Evolutionary conservation across 2,888 invertebrate genomes (phyloP).

Genomic region (Blomia tropicalis): DNA sequence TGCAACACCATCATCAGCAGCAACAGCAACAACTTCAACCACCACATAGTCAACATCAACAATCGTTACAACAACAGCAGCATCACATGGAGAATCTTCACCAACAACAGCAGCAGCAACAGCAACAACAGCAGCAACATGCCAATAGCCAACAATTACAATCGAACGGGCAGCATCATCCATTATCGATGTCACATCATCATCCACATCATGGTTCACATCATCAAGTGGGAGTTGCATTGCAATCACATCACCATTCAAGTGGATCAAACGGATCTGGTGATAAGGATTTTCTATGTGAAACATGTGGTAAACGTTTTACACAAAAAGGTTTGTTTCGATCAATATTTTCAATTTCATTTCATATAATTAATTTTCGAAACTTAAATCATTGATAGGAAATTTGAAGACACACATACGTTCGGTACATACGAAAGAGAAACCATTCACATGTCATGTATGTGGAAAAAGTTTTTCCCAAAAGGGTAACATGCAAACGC

Average conservation of each 20-base stretch:
- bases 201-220: background rate
- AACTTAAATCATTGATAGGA: background rate
- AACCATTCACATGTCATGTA: conserved; percentile 30
- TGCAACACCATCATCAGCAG: background rate
- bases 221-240: too few species aligned
- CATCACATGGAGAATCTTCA: background rate
- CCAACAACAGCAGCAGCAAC: conserved; percentile 2
- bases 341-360: background rate
- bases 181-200: background rate
- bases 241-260: too few species aligned
- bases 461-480: conserved; percentile 31
- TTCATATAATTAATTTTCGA: background rate
- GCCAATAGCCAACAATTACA: background rate
- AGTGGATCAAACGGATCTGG: background rate
- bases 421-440: conserved; percentile 31
- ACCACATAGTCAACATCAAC: background rate
- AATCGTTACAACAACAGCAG: background rate
- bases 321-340: conserved; percentile 11
- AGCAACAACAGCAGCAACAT: background rate
- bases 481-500: conserved; percentile 31
- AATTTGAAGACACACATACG: conserved; percentile 31
- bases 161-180: background rate
- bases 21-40: background rate
- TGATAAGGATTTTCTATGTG: conserved; percentile 15
- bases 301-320: conserved; percentile 1